Conservation (phyloP, 2,113 vertebrate species). For the Lutjanus erythropterus region DNA sequence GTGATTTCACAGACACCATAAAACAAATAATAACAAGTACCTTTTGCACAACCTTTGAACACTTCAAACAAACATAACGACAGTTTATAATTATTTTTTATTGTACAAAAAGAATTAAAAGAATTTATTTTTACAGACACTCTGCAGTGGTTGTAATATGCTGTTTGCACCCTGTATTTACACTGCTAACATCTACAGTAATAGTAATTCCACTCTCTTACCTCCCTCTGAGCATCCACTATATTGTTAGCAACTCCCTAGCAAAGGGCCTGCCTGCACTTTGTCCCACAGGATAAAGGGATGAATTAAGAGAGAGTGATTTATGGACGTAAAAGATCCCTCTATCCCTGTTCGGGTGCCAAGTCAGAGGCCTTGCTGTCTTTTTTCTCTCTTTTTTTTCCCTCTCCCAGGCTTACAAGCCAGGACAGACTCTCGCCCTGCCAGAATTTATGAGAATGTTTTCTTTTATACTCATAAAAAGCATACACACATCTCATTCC, state of each 20-base stretch:
- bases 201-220: slow-evolving; percentile 60
- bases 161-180: slow-evolving; percentile 68
- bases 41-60: slow-evolving; percentile 27
- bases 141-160: slow-evolving; percentile 67
- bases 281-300: slow-evolving; percentile 67
- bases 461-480: slow-evolving; percentile 77
- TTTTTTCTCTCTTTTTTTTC: slow-evolving; percentile 53
- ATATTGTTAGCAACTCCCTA: slow-evolving; percentile 50
- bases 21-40: slow-evolving; percentile 45
- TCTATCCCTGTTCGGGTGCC: slow-evolving; percentile 63
- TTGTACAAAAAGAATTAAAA: slow-evolving; percentile 56
- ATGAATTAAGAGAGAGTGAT: slow-evolving; percentile 74
- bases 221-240: slow-evolving; percentile 61
- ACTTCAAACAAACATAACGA: slow-evolving; percentile 27
- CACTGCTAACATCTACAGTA: slow-evolving; percentile 59
- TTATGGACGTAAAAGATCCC: slow-evolving; percentile 72
- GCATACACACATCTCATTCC: slow-evolving; percentile 76
- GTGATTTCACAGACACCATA: slow-evolving; percentile 24
- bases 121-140: slow-evolving; percentile 43
- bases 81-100: slow-evolving; percentile 58
- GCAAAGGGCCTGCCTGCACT: slow-evolving; percentile 55
- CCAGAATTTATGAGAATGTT: slow-evolving; percentile 81
- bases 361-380: slow-evolving; percentile 68
- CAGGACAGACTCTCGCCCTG: slow-evolving; percentile 72
- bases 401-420: slow-evolving; percentile 76